These are phyloP conservation scores for Rhodeus uyekii DNA, from an alignment of 2,797 vertebrate species.

Conservation along the genomic window DNA sequence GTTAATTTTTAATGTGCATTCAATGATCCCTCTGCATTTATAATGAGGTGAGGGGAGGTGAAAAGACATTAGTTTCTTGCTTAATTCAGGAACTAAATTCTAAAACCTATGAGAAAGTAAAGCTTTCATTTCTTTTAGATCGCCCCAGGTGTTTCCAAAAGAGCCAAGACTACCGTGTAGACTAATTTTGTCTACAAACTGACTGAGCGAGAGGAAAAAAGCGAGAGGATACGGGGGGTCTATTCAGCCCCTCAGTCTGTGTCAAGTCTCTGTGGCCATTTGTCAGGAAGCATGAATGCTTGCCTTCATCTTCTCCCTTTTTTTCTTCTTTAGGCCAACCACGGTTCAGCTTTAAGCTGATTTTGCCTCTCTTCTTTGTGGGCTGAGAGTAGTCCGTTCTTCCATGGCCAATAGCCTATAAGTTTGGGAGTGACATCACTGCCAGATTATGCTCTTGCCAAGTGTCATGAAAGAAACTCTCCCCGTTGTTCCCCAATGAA, in stretches of 20 bases:
- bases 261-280: constrained; percentile 69
- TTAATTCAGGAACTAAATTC: background rate
- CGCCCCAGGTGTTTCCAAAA: constrained; percentile 12
- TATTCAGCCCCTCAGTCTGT: constrained; percentile 53
- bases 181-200: constrained; percentile 39
- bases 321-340: constrained; percentile 65
- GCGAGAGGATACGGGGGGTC: constrained; percentile 21
- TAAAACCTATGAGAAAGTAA: constrained; percentile 4
- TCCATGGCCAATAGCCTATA: constrained; percentile 71
- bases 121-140: constrained; percentile 4
- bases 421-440: constrained; percentile 71
- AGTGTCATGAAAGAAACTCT: constrained; percentile 65
- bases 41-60: background rate
- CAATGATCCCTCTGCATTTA: background rate
- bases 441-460: constrained; percentile 68
- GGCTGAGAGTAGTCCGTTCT: constrained; percentile 75
- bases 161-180: constrained; percentile 20
- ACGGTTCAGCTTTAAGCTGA: constrained; percentile 66
- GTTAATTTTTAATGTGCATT: background rate
- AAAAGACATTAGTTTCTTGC: background rate
- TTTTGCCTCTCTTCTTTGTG: constrained; percentile 65
- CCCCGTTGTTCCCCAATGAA: constrained; percentile 64
- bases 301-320: constrained; percentile 48
- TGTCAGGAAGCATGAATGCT: constrained; percentile 63
- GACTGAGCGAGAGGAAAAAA: constrained; percentile 23